These are phyloP conservation scores for Sarcophaga rosellei DNA, from an alignment of 2,888 invertebrate genomes.

Conservation along the genomic window DNA sequence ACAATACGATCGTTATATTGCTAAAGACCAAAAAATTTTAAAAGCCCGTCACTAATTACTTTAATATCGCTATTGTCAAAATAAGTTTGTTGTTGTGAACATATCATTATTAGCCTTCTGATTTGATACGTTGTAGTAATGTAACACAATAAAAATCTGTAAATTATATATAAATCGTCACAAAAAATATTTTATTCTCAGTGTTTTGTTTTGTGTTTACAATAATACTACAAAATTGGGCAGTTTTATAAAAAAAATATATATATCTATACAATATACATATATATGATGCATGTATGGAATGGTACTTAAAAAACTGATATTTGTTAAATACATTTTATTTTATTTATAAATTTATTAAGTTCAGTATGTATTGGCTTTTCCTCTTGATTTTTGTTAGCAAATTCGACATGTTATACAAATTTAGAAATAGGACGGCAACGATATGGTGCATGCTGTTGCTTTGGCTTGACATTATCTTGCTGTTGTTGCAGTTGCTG, in stretches of 20 bases:
- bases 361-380: too few relatives aligned
- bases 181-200: constrained; percentile 53
- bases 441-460: constrained; percentile 55
- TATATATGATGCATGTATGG: constrained; percentile 28
- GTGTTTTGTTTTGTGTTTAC: constrained; percentile 9
- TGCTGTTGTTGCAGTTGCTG: constrained; percentile 49
- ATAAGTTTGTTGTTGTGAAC: too few relatives aligned
- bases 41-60: too few relatives aligned
- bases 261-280: constrained; percentile 34
- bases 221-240: constrained; percentile 34
- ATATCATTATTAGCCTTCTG: too few relatives aligned
- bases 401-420: constrained; percentile 40
- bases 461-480: constrained; percentile 37
- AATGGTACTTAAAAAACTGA: not conserved
- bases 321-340: not conserved
- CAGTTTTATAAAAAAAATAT: constrained; percentile 33
- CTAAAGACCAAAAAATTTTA: too few relatives aligned
- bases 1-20: too few relatives aligned
- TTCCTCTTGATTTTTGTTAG: too few relatives aligned
- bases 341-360: too few relatives aligned
- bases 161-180: constrained; percentile 37
- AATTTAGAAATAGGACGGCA: constrained; percentile 69
- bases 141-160: not conserved
- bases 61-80: too few relatives aligned
- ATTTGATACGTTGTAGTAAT: not conserved